Conservation (phyloP, 2,797 vertebrate species). For the Mus caroli region DNA sequence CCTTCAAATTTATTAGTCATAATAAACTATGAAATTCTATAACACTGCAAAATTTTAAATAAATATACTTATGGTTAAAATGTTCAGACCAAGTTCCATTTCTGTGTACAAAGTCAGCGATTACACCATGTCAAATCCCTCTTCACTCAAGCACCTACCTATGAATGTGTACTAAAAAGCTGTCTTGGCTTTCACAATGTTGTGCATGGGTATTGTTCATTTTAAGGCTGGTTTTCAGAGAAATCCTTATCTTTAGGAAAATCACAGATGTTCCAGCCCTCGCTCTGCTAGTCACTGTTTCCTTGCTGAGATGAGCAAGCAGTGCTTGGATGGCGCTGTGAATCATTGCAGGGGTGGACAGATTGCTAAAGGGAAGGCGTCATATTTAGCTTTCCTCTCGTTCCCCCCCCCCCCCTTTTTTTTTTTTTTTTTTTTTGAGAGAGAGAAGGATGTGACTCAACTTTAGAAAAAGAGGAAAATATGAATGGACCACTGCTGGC, state of each 20-base stretch:
- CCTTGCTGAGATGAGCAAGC: background rate
- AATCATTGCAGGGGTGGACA: background rate
- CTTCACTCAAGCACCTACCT: background rate
- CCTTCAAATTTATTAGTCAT: constrained; percentile 70
- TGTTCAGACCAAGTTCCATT: background rate
- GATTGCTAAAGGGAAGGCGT: background rate
- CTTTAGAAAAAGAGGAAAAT: background rate
- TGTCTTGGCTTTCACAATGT: constrained; percentile 55
- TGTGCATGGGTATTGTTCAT: background rate
- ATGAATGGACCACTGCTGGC: background rate
- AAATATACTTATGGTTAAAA: constrained; percentile 61
- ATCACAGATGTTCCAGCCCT: background rate
- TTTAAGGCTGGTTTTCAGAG: background rate
- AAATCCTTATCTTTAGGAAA: constrained; percentile 26
- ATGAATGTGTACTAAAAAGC: constrained; percentile 30
- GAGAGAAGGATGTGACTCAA: background rate
- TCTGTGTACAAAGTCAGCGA: constrained; percentile 42
- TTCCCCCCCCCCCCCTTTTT: no score
- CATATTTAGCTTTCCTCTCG: background rate
- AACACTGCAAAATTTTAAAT: constrained; percentile 70
- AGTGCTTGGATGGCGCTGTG: background rate
- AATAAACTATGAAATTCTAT: constrained; percentile 67
- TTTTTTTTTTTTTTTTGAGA: background rate
- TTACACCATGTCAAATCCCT: constrained; percentile 12
- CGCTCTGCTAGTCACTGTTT: background rate